Evolutionary conservation across 2,888 invertebrate genomes (phyloP).

Genomic region (Sphaerophoria rueppellii): DNA sequence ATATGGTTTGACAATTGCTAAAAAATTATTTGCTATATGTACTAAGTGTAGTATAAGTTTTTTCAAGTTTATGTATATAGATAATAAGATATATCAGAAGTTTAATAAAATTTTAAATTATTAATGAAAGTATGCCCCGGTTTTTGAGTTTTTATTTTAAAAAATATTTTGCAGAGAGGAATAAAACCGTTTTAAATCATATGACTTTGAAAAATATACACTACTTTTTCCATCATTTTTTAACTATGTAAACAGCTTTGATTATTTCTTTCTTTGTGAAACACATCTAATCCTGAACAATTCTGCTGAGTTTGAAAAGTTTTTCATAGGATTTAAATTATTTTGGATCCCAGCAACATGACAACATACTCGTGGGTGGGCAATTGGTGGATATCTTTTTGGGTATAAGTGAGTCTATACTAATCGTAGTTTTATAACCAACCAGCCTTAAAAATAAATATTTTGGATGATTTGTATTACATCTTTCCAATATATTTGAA

Average conservation of each 20-base stretch:
- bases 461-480: background rate
- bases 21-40: no score
- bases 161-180: no score
- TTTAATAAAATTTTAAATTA: no score
- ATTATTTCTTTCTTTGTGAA: slow-evolving; percentile 7
- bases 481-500: background rate
- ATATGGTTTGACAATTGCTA: no score
- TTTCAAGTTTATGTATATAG: no score
- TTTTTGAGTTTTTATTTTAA: no score
- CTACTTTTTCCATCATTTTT: background rate
- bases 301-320: background rate
- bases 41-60: no score
- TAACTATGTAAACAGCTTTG: background rate
- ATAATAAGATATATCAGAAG: no score
- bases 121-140: no score
- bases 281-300: background rate
- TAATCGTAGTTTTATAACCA: background rate
- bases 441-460: background rate
- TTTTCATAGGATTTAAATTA: background rate
- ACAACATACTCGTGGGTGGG: background rate
- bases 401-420: background rate
- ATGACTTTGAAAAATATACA: no score
- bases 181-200: no score
- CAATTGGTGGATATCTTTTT: background rate
- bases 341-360: background rate